phyloP scores from a whole-genome alignment of 2,888 invertebrate genomes.

The Nezara viridula region DNA sequence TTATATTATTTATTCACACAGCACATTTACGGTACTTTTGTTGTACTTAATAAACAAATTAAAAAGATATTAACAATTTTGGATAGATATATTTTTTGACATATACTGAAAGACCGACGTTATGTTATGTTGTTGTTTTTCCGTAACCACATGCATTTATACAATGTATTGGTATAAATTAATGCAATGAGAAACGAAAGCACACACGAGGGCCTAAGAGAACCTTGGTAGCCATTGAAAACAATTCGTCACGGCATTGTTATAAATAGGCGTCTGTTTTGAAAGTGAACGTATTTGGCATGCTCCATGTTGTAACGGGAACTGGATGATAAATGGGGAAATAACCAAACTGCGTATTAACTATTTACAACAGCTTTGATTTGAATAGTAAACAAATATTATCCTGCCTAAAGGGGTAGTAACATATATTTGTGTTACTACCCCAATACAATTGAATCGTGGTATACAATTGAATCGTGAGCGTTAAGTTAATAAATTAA shows the following conservation, averaged over 20 bases:
- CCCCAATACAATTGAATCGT: too few relatives aligned
- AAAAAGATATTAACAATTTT: too few relatives aligned
- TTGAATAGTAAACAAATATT: background rate
- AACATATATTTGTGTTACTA: background rate
- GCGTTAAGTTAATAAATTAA: too few relatives aligned
- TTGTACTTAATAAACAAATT: too few relatives aligned
- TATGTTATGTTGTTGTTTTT: too few relatives aligned
- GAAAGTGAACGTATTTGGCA: constrained; percentile 18
- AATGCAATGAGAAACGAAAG: background rate
- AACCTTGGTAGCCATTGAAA: constrained; percentile 9
- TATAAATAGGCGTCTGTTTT: constrained; percentile 1
- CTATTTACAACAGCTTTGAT: background rate
- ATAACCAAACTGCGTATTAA: background rate
- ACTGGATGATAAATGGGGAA: background rate
- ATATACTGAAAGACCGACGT: too few relatives aligned
- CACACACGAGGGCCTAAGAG: background rate
- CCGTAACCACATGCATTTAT: too few relatives aligned
- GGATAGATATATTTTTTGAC: too few relatives aligned
- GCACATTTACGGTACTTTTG: too few relatives aligned
- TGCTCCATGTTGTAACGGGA: background rate
- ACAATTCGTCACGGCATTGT: constrained; percentile 8
- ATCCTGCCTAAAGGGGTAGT: background rate
- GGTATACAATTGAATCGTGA: too few relatives aligned
- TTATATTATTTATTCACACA: too few relatives aligned
- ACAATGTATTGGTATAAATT: background rate